Evolutionary conservation across 2,113 vertebrate genomes (phyloP).

Genomic region (Phocoena phocoena): DNA sequence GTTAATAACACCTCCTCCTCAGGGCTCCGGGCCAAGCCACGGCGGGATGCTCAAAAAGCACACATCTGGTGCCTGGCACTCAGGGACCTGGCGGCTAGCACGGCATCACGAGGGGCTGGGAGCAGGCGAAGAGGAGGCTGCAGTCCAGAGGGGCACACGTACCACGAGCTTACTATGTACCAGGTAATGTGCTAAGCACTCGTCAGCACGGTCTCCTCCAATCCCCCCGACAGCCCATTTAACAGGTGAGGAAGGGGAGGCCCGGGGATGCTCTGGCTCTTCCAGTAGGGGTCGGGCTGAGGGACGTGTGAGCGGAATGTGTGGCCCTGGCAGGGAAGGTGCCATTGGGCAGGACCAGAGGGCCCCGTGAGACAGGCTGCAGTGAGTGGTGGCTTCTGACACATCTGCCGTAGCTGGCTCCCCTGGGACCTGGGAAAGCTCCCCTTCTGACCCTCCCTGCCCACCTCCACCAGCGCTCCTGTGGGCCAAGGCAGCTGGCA

Average conservation of each 20-base stretch:
- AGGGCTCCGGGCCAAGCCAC: not conserved
- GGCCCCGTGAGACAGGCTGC: not conserved
- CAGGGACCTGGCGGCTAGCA: not conserved
- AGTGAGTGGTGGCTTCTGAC: not conserved
- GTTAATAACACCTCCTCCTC: not conserved
- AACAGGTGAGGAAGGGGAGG: not conserved
- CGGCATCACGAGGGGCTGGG: not conserved
- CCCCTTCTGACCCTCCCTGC: not conserved
- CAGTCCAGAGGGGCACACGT: not conserved
- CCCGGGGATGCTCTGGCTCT: accelerated
- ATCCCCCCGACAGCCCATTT: not conserved
- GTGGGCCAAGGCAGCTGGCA: slow-evolving; percentile 7
- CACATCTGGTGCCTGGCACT: not conserved
- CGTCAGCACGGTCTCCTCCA: not conserved
- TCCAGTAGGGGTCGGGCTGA: not conserved
- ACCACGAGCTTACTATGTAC: not conserved
- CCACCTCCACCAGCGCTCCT: not conserved
- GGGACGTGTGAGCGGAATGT: too few species aligned
- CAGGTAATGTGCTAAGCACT: not conserved
- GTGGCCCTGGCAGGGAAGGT: not conserved
- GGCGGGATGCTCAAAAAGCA: accelerated
- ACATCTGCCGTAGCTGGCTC: not conserved
- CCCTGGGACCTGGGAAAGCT: not conserved
- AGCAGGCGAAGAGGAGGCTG: not conserved
- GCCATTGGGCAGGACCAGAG: not conserved